These are phyloP conservation scores for Chlamydotis undulata DNA, from an alignment of 2,113 vertebrate genomes.

Conservation along the genomic window DNA sequence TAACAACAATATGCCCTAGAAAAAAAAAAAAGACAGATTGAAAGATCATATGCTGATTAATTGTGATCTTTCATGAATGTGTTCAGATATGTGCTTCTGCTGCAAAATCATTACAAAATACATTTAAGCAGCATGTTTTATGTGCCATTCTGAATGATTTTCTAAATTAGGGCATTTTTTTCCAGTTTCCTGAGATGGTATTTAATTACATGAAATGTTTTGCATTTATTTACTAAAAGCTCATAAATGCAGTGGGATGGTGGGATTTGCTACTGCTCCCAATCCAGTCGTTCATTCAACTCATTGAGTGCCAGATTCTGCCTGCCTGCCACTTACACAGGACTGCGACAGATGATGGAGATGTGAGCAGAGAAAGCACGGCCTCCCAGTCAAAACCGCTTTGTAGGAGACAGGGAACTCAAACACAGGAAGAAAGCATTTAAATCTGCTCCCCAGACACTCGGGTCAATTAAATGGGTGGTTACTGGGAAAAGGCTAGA, in stretches of 20 bases:
- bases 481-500: background rate
- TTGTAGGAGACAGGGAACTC: background rate
- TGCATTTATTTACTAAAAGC: conserved; percentile 58
- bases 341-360: background rate
- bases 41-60: conserved; percentile 24
- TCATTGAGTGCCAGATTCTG: background rate
- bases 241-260: conserved; percentile 11
- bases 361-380: background rate
- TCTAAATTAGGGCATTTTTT: conserved; percentile 42
- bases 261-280: conserved; percentile 52
- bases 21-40: background rate
- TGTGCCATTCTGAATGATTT: conserved; percentile 36
- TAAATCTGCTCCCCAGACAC: background rate
- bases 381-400: background rate
- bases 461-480: background rate
- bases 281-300: background rate
- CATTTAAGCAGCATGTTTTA: conserved; percentile 50
- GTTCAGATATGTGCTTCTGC: conserved; percentile 20
- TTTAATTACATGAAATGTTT: conserved; percentile 69
- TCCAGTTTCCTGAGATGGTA: conserved; percentile 25
- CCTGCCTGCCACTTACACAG: background rate
- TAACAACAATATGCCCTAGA: background rate
- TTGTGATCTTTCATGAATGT: conserved; percentile 25
- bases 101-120: conserved; percentile 41
- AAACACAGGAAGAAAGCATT: background rate